Percentiles rank a stretch among this genome's conserved stretches.
phyloP scores from a whole-genome alignment of 2,888 invertebrate genomes.

The Eupithecia exiguata region DNA sequence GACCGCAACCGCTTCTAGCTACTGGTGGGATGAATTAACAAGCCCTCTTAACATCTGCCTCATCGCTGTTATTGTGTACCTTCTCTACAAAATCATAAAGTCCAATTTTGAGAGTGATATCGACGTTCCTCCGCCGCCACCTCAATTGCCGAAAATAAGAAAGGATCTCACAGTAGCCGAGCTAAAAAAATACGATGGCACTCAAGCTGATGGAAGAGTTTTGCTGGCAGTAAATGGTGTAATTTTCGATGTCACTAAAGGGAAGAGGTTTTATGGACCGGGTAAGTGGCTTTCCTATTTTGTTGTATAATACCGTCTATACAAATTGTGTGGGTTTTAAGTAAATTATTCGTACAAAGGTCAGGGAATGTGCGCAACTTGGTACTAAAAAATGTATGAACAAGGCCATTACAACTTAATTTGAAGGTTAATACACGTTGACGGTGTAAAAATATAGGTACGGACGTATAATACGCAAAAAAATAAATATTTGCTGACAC shows the following conservation, averaged over 20 bases:
- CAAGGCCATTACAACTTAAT: conserved; percentile 16
- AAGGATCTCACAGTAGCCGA: conserved; percentile 95
- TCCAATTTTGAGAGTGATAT: conserved; percentile 72
- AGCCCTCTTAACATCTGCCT: conserved; percentile 74
- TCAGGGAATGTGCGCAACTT: conserved; percentile 34
- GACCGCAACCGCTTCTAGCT: conserved; percentile 54
- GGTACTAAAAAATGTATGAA: conserved; percentile 2
- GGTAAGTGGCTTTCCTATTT: conserved; percentile 83
- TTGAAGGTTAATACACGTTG: conserved; percentile 18
- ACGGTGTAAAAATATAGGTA: not conserved
- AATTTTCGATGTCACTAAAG: conserved; percentile 97
- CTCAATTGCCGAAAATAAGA: conserved; percentile 90
- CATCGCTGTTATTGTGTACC: conserved; percentile 72
- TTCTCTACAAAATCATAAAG: conserved; percentile 86
- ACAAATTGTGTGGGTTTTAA: conserved; percentile 15
- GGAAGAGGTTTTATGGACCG: conserved; percentile 96
- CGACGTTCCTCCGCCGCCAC: conserved; percentile 72
- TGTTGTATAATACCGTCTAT: conserved; percentile 36
- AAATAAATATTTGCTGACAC: not conserved
- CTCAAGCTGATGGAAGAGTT: conserved; percentile 92
- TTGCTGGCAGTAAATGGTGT: conserved; percentile 96
- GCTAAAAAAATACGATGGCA: conserved; percentile 92
- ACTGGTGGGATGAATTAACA: conserved; percentile 79
- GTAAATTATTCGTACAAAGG: conserved; percentile 42
- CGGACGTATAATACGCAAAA: not conserved